Base-by-base conservation (phyloP, 2,888 invertebrate genomes). In the Scaeva pyrastri region DNA sequence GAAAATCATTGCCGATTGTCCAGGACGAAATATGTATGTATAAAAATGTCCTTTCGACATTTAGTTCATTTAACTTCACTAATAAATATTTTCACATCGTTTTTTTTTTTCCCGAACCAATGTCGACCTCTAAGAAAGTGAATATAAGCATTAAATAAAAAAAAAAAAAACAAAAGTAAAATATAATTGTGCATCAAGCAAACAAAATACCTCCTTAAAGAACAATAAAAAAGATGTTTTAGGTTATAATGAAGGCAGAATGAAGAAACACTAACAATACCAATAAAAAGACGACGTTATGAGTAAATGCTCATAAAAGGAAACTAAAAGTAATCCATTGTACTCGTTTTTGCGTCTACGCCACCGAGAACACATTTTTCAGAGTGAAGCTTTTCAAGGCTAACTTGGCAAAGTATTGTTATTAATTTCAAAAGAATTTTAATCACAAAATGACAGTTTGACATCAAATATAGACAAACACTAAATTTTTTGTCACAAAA, bases 171-270 rank as follows among this genome's bases (percentile, higher is more conserved):
- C 5, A 11, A 5, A 19, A 1, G 5, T 41, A 60, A 21, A 41
- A 41, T 41, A 41, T 16, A n/a, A 60, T 60, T 60, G 21, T 31
- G 31, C 31, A 31, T 31, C 39, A 41, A 21, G 60, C 39, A 60
- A 41, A 23, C 41, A 60, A 41, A 41, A 41, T 41, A 60, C 60
- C 56, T 56, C 10, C n/a, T 60, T 60, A 41, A 21, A 3, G 14
- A 41, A 56, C 16, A 60, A 60, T 39, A 60, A 41, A 60, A 60
- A 7, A 4, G 19, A 21, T 21, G 60, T 60, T 41, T 11, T 1
- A 21, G 41, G 23, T 26, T 41, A 1, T 21, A 7, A 31, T 31
- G 31, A 31, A 7, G 14, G 0, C 21, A n/a, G n/a, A n/a, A n/a
- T n/a, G n/a, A n/a, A 60, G 41, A 21, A 39, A 41, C 10, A 19